Conservation (phyloP, 2,888 invertebrate genomes). For the Sinelater perroti region DNA sequence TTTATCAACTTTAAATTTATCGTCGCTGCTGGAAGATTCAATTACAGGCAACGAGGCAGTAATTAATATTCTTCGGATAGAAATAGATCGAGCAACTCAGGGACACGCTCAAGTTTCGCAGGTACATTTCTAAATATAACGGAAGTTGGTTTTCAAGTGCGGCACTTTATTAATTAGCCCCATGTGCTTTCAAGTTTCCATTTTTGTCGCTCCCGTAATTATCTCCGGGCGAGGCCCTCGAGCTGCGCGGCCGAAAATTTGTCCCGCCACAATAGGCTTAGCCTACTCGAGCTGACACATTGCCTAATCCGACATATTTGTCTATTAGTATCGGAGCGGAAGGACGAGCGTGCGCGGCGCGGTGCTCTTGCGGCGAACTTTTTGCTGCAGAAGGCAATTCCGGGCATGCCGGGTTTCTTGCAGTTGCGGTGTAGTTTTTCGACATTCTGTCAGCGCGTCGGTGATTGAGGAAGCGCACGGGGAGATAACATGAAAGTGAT, state of each 20-base stretch:
- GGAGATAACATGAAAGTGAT: constrained; percentile 58
- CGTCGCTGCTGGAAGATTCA: constrained; percentile 21
- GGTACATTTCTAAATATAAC: constrained; percentile 38
- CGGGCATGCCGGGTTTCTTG: constrained; percentile 37
- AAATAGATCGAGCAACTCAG: constrained; percentile 37
- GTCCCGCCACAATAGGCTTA: neutral
- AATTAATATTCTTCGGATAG: constrained; percentile 35
- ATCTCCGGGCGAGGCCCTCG: neutral
- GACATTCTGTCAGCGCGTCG: constrained; percentile 51
- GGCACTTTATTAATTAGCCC: constrained; percentile 27
- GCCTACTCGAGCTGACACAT: constrained; percentile 2
- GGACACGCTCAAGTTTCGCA: constrained; percentile 37
- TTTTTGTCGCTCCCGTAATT: neutral
- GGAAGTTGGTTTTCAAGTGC: constrained; percentile 33
- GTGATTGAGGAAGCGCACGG: constrained; percentile 49
- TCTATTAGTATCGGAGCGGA: neutral
- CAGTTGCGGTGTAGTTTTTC: constrained; percentile 50
- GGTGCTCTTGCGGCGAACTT: constrained; percentile 10
- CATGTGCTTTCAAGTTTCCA: constrained; percentile 6
- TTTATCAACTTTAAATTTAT: constrained; percentile 22
- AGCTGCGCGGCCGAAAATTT: neutral
- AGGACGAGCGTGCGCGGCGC: neutral
- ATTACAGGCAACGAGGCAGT: constrained; percentile 28
- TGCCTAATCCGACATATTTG: neutral
- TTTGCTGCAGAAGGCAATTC: constrained; percentile 29